Evolutionary conservation across 2,888 invertebrate genomes (phyloP).

Genomic region (Serripes groenlandicus): DNA sequence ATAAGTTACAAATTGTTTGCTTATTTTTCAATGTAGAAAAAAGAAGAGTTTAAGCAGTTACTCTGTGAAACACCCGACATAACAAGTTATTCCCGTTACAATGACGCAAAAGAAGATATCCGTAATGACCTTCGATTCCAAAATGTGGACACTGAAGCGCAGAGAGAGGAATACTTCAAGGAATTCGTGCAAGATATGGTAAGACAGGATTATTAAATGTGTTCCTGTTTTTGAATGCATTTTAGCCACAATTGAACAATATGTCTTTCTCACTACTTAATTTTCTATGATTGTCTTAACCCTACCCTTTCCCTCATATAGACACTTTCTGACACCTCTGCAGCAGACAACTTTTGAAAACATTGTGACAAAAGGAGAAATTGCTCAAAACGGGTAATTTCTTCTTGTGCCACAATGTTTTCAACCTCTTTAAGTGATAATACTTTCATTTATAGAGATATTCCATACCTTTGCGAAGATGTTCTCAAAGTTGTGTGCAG

Average conservation of each 20-base stretch:
- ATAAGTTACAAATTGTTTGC: no score
- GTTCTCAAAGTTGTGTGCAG: no score
- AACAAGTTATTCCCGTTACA: constrained; percentile 54
- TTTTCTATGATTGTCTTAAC: no score
- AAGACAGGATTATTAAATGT: constrained; percentile 13
- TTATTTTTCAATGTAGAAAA: constrained; percentile 54
- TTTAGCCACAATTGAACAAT: no score
- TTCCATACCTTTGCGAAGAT: no score
- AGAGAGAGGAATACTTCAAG: constrained; percentile 55
- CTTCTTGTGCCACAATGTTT: no score
- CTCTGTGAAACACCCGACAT: constrained; percentile 57
- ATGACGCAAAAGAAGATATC: constrained; percentile 54
- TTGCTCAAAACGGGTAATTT: neutral
- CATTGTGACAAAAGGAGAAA: neutral
- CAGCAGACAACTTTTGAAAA: neutral
- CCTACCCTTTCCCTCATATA: no score
- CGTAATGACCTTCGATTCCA: constrained; percentile 47
- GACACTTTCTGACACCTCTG: no score
- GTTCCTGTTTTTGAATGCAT: no score
- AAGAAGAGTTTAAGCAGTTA: constrained; percentile 56
- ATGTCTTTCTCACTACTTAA: no score
- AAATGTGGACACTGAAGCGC: constrained; percentile 53
- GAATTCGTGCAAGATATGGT: constrained; percentile 56
- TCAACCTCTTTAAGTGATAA: no score
- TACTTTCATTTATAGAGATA: no score